Base-by-base conservation (phyloP, 2,888 invertebrate genomes). In the Pandemis corylana region DNA sequence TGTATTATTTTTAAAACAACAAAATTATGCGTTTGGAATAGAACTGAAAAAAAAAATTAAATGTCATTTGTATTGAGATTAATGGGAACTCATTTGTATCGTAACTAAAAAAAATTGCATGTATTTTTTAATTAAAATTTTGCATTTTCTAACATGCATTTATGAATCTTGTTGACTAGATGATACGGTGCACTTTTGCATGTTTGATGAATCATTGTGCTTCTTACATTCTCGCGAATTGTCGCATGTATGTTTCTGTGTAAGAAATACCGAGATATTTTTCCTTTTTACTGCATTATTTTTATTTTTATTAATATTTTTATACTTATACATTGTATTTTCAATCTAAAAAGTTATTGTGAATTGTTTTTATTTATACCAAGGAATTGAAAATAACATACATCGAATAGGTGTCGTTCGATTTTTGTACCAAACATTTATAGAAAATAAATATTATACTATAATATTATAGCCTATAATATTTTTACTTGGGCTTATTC, bases 1-100 rank as follows among this genome's bases (percentile, higher is more conserved):
- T 56, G 20, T 20, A 10, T 28, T 59, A 28, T 59, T 59, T 15
- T 15, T 56, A 20, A 56, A 56, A 56, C 15, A 59, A 59, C 20
- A 59, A 28, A 28, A 10, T 59, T 2, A 7, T 28, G 3, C 12
- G 5, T 44, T 44, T 15, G n/a, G 12, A 36, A 62, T 56, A 36
- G 49, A 69, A 73, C 7, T 59, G 28, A 73, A 59, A 59, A 65
- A 42, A 61, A 20, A 28, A 12, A 20, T 20, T 20, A 0, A 20
- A 7, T 44, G 71, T 65, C 69, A 64, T 69, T 72, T 53, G 75
- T 69, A 76, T 82, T 80, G 84, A 84, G 82, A 85, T 84, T 84
- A 85, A 70, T 77, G 72, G 80, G 81, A 84, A 83, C 84, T 83
- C 84, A 78, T 81, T 68, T 70, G 49, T 68, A 15, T 53, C 15